Conservation (phyloP, 2,888 invertebrate species). For the Ctenicera cuprea region DNA sequence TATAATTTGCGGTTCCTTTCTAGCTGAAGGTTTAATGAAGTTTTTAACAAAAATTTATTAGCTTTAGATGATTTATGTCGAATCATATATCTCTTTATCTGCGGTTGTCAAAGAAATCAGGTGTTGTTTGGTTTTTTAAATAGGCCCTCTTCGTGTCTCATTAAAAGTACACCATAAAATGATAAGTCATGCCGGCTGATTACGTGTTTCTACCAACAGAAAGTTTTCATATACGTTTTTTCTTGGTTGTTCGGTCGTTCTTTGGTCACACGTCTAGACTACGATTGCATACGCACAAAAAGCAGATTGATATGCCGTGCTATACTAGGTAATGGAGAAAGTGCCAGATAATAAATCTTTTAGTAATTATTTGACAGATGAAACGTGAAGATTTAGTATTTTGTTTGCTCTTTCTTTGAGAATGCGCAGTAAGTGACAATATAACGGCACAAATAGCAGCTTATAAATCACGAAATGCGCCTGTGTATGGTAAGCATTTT, state of each 20-base stretch:
- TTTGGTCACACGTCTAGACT: conserved; percentile 11
- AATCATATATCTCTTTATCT: conserved; percentile 30
- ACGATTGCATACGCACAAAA: conserved; percentile 21
- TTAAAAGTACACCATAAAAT: conserved; percentile 16
- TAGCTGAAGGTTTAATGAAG: conserved; percentile 4
- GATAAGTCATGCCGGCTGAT: conserved; percentile 21
- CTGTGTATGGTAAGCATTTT: neutral
- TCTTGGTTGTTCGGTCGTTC: neutral
- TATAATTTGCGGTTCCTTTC: conserved; percentile 14
- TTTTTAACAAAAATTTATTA: conserved; percentile 30
- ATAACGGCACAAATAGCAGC: neutral
- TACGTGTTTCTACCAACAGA: neutral
- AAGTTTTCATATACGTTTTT: conserved; percentile 5
- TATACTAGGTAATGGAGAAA: conserved; percentile 26
- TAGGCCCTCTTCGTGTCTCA: conserved; percentile 8
- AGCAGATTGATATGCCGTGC: conserved; percentile 14
- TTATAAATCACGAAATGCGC: conserved; percentile 3
- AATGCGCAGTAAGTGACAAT: neutral
- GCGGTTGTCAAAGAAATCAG: conserved; percentile 25
- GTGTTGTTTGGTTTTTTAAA: conserved; percentile 20
- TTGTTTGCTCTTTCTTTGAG: neutral
- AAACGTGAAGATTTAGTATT: conserved; percentile 12
- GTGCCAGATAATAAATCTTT: conserved; percentile 20
- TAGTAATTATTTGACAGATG: conserved; percentile 15
- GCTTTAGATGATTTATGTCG: conserved; percentile 14